Conservation (phyloP, 2,888 invertebrate species). For the Osedax frankpressi region DNA sequence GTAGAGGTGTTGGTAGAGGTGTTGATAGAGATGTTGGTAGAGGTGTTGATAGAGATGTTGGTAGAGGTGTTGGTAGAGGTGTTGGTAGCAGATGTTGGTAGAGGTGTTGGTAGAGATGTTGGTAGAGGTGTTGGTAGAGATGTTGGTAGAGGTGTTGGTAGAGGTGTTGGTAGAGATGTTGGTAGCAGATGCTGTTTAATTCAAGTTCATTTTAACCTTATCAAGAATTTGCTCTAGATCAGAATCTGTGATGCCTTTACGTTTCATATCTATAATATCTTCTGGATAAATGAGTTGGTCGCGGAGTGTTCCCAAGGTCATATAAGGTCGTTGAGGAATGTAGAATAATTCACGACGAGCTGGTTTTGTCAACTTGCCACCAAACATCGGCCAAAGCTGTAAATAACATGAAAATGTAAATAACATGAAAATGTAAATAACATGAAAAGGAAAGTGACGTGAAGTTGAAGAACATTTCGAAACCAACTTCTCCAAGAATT, state of each 20-base stretch:
- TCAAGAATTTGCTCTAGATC: constrained; percentile 65
- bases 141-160: too few relatives aligned
- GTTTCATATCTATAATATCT: constrained; percentile 66
- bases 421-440: constrained; percentile 7
- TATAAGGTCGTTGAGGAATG: constrained; percentile 91
- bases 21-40: too few relatives aligned
- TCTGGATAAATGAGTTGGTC: constrained; percentile 95
- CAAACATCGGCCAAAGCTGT: constrained; percentile 85
- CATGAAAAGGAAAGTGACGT: not conserved
- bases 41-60: too few relatives aligned
- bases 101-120: too few relatives aligned
- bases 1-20: too few relatives aligned
- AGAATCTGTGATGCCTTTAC: constrained; percentile 60
- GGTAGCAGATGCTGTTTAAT: too few relatives aligned
- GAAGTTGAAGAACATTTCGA: too few relatives aligned
- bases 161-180: too few relatives aligned
- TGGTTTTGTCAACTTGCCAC: constrained; percentile 85
- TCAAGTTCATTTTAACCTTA: too few relatives aligned
- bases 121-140: too few relatives aligned
- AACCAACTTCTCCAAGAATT: constrained; percentile 67
- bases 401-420: constrained; percentile 20
- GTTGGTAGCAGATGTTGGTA: too few relatives aligned
- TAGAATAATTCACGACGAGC: constrained; percentile 86
- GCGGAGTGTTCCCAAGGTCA: constrained; percentile 84
- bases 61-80: too few relatives aligned